Base-by-base conservation (phyloP, 2,797 vertebrate genomes). In the Argyrosomus regius region DNA sequence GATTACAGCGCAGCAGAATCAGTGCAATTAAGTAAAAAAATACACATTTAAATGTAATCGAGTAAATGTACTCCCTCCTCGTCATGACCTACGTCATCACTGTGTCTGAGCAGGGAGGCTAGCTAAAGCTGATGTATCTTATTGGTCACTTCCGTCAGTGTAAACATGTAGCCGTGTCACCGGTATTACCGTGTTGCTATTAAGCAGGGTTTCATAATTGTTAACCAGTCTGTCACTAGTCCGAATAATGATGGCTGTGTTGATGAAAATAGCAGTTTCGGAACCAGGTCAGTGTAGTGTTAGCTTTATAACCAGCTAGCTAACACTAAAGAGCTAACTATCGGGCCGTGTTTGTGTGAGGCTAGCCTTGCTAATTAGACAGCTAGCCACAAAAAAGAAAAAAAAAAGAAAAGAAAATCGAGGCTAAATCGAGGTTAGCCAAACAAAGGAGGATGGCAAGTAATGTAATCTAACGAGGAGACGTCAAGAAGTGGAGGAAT, bases 151-250 rank as follows among this genome's bases (percentile, higher is more conserved):
- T 67, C 70, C 63, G 72, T 41, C 64, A 54, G 7, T 83, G 91
- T 88, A 90, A 92, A 91, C 88, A 91, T 91, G 90, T 86, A 88
- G 85, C 57, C 20, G 11, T 16, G 46, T 45, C 52, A 6, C 18
- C 7, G 16, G 16, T 71, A 8, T 54, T 13, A 18, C 28, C 14
- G 12, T 7, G 7, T 22, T 57, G n/a, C 45, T 28, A 0, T 16
- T 6, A 4, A n/a, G 50, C 12, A 22, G 20, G 1, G 20, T 52
- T 63, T 64, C 2, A 0, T 26, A 12, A 3, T 17, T 56, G 28
- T 46, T 6, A 10, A 18, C 22, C 20, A 12, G 26, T 60, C 54
- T 31, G 24, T 49, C 63, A 24, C 13, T 12, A 6, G 18, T 22
- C 17, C 1, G 12, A 41, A 3, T 8, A 20, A 75, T 3, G 7